Base-by-base conservation (phyloP, 2,113 vertebrate genomes). In the Redunca redunca region DNA sequence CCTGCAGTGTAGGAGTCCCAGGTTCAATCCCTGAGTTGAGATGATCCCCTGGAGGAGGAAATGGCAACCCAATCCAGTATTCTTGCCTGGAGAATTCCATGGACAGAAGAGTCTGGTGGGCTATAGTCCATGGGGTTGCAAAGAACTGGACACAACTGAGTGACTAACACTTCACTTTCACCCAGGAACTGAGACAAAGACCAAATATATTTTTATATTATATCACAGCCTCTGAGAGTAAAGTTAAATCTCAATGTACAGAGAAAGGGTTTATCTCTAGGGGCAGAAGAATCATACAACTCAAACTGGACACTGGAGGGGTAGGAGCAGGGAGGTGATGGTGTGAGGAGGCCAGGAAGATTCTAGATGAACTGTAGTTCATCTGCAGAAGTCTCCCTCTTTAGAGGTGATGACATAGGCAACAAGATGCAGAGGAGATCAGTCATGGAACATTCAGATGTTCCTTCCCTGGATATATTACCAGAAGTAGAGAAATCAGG, bases 291-390 rank as follows among this genome's bases (percentile, higher is more conserved):
- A 21, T 55, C 21, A 12, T 53, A 48, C 15, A 5, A 26, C 81
- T 82, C 62, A 53, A 71, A 62, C 7, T 3, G 33, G 88, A 93
- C 60, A 50, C 6, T 78, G 50, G 85, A 52, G 30, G 55, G 55
- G 52, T 60, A 52, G 50, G 48, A 28, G 7, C 1, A 15, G 3
- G 23, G 7, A 3, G 0, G 36, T 19, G 7, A 40, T 7, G 10
- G 4, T n/a, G 23, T 15, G 7, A 60, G 3, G n/a, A 83, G 58
- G 10, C 30, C 74, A 64, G 19, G 50, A 71, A 50, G 53, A 78
- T 13, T 58, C 25, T 9, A 40, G 16, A 50, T 60, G 33, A 58
- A 33, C 5, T 28, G 11, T n/a, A 15, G 14, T 43, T 43, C 40
- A 77, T 77, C 71, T 77, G 23, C 71, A 43, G 36, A 95, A 57